phyloP scores from a whole-genome alignment of 2,113 vertebrate species.

The Pteropus alecto region DNA sequence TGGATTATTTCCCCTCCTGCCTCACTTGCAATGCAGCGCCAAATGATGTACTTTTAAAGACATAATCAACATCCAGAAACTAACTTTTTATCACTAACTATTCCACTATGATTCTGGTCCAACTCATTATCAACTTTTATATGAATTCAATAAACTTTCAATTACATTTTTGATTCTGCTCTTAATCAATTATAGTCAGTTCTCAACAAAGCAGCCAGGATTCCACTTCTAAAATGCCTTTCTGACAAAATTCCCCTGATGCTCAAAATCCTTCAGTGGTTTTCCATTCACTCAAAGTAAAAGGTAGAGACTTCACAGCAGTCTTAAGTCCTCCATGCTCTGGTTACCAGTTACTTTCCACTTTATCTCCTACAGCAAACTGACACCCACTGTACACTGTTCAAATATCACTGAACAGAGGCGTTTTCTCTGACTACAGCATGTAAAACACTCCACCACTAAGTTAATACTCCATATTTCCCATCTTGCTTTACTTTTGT shows the following conservation, averaged over 20 bases:
- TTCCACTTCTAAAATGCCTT: background rate
- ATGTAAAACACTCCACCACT: background rate
- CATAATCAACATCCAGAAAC: background rate
- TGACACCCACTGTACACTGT: background rate
- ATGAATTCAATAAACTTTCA: background rate
- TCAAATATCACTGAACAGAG: background rate
- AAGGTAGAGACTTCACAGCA: background rate
- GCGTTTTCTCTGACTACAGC: no score
- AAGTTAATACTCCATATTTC: fast-evolving
- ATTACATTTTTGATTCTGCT: background rate
- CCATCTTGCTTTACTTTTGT: background rate
- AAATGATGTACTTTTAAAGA: background rate
- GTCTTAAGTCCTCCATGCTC: background rate
- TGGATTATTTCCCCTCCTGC: background rate
- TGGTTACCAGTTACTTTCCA: background rate
- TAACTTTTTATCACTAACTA: background rate
- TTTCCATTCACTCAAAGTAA: background rate
- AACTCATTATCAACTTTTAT: background rate
- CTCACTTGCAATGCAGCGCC: background rate
- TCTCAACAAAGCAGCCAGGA: background rate
- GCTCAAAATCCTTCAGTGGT: background rate
- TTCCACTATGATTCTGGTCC: background rate
- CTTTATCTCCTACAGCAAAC: background rate
- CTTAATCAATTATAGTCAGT: background rate
- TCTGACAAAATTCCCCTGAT: background rate